phyloP scores from a whole-genome alignment of 2,888 invertebrate genomes.

The Troglohyphantes excavatus region DNA sequence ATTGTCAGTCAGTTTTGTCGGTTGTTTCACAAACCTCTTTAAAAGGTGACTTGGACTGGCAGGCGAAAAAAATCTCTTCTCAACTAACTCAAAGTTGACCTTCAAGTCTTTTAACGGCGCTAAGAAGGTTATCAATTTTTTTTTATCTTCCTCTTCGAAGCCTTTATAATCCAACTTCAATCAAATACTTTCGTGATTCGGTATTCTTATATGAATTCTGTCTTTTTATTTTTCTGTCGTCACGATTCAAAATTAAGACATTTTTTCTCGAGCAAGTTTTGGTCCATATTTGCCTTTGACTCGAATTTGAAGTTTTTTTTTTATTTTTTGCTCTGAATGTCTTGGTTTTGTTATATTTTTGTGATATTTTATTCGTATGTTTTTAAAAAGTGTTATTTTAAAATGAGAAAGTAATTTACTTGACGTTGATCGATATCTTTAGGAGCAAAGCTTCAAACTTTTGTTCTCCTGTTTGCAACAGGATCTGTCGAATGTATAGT shows the following conservation, averaged over 20 bases:
- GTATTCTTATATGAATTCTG: background rate
- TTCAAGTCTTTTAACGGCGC: constrained; percentile 23
- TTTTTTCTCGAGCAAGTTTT: background rate
- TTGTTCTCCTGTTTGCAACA: too few species aligned
- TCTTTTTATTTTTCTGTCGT: background rate
- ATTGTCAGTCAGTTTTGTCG: constrained; percentile 36
- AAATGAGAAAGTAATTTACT: too few species aligned
- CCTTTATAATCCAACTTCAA: constrained; percentile 48
- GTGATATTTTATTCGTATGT: background rate
- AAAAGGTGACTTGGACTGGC: constrained; percentile 23
- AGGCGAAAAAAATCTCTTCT: constrained; percentile 22
- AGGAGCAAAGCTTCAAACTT: too few species aligned
- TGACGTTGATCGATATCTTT: too few species aligned
- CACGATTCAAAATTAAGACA: background rate
- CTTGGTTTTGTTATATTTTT: background rate
- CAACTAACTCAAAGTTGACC: constrained; percentile 29
- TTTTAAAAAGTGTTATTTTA: too few species aligned
- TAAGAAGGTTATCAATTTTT: constrained; percentile 60
- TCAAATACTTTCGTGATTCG: constrained; percentile 49
- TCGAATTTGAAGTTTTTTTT: background rate
- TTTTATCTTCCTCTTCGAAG: constrained; percentile 14
- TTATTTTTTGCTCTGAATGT: background rate
- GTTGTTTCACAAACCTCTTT: constrained; percentile 59
- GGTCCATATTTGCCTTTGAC: background rate
- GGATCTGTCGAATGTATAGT: too few species aligned